These are phyloP conservation scores for Capreolus pygargus DNA, from an alignment of 2,113 vertebrate genomes.

Conservation along the genomic window DNA sequence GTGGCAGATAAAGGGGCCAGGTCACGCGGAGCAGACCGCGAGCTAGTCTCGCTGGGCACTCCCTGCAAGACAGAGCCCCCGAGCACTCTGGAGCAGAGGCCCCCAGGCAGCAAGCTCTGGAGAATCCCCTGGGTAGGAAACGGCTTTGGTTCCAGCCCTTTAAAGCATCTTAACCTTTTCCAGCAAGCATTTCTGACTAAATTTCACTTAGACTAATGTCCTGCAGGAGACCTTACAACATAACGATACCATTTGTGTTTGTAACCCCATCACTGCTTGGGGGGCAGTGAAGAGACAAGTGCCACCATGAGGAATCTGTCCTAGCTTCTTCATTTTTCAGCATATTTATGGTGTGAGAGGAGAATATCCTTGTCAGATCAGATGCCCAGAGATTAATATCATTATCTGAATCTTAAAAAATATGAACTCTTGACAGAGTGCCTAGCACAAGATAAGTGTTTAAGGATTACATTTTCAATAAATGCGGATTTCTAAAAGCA, in stretches of 20 bases:
- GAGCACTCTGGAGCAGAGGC: neutral
- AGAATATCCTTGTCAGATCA: neutral
- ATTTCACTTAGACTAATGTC: neutral
- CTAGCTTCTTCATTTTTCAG: neutral
- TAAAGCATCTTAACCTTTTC: neutral
- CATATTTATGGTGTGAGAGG: neutral
- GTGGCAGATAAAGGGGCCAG: neutral
- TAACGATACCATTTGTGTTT: neutral
- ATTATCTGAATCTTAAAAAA: neutral
- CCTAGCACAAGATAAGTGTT: neutral
- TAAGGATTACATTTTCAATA: neutral
- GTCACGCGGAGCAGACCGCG: neutral
- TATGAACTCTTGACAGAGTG: neutral
- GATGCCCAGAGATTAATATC: neutral
- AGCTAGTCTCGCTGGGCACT: neutral
- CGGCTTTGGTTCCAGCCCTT: neutral
- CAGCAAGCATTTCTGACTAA: neutral
- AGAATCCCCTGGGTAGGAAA: slow-evolving; percentile 40
- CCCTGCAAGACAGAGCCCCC: neutral
- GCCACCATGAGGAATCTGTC: neutral
- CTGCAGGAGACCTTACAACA: neutral
- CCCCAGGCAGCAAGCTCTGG: neutral
- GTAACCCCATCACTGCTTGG: neutral
- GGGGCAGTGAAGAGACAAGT: neutral
- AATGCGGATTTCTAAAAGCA: neutral